Evolutionary conservation across 2,113 vertebrate species (phyloP).

Genomic region (Trogon surrucura): DNA sequence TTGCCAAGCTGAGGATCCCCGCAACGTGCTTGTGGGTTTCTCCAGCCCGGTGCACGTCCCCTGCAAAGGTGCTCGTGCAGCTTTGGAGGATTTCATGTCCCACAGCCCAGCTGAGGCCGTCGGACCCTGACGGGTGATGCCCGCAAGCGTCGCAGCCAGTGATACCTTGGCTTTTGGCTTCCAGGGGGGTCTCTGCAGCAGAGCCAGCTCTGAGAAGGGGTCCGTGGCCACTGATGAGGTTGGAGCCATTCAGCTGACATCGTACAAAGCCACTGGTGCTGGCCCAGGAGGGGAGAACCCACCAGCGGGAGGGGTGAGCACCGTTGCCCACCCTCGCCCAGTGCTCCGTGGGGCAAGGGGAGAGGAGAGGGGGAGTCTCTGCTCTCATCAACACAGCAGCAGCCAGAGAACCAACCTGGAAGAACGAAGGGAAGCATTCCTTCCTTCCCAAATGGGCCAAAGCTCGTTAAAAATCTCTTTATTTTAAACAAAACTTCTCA

Average conservation of each 20-base stretch:
- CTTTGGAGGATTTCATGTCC: neutral
- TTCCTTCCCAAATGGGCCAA: neutral
- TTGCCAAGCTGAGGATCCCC: neutral
- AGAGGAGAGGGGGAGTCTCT: neutral
- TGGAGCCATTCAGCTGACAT: constrained; percentile 71
- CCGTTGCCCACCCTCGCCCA: neutral
- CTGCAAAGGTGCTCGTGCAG: too few relatives aligned
- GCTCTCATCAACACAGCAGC: neutral
- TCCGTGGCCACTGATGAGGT: constrained; percentile 68
- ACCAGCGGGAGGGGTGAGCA: constrained; percentile 49
- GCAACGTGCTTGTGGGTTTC: fast-evolving
- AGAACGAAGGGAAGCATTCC: neutral
- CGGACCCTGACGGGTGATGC: fast-evolving
- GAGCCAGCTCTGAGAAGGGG: neutral
- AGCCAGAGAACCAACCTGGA: too few relatives aligned
- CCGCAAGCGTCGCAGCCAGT: fast-evolving
- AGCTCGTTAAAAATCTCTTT: neutral
- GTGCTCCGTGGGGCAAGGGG: too few relatives aligned
- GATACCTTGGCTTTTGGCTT: neutral
- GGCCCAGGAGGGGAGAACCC: constrained; percentile 7
- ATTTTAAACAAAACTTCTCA: neutral
- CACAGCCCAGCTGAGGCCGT: fast-evolving
- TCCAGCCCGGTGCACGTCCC: fast-evolving
- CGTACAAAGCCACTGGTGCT: constrained; percentile 55
- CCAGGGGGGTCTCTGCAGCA: neutral